These are phyloP conservation scores for Venusia cambrica DNA, from an alignment of 2,888 invertebrate genomes.

Conservation along the genomic window DNA sequence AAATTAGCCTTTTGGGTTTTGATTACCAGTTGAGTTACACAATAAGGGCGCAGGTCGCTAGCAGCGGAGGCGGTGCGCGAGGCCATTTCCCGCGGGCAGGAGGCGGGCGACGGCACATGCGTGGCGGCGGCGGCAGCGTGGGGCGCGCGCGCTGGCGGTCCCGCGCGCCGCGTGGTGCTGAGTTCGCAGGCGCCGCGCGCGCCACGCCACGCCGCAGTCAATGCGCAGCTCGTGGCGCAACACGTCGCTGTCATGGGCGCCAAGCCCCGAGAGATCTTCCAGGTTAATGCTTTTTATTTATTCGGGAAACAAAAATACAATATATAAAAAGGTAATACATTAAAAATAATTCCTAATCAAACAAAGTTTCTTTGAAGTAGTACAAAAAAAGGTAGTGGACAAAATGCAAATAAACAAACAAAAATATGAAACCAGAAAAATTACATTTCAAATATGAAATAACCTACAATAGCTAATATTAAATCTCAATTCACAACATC, in stretches of 20 bases:
- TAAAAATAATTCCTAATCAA: too few relatives aligned
- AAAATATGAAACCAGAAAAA: too few relatives aligned
- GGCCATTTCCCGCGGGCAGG: slow-evolving; percentile 93
- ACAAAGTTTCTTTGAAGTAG: too few relatives aligned
- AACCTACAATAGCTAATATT: too few relatives aligned
- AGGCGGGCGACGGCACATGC: slow-evolving; percentile 92
- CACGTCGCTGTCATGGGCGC: slow-evolving; percentile 86
- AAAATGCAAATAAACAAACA: too few relatives aligned
- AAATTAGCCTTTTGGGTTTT: too few relatives aligned
- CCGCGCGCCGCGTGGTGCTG: slow-evolving; percentile 82
- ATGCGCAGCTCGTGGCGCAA: slow-evolving; percentile 90
- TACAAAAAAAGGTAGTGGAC: too few relatives aligned
- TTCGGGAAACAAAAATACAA: too few relatives aligned
- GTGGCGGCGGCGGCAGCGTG: slow-evolving; percentile 90
- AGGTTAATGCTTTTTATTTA: slow-evolving; percentile 36
- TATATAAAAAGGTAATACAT: too few relatives aligned
- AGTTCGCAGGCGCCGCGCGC: slow-evolving; percentile 48
- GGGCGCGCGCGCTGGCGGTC: slow-evolving; percentile 84
- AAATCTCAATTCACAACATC: too few relatives aligned
- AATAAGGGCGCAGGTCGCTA: slow-evolving; percentile 81
- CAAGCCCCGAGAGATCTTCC: slow-evolving; percentile 84
- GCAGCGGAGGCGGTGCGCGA: slow-evolving; percentile 92
- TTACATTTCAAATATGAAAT: too few relatives aligned
- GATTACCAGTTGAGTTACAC: too few relatives aligned
- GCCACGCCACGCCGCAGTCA: slow-evolving; percentile 88